Base-by-base conservation (phyloP, 2,888 invertebrate genomes). In the Bombyx huttoni region DNA sequence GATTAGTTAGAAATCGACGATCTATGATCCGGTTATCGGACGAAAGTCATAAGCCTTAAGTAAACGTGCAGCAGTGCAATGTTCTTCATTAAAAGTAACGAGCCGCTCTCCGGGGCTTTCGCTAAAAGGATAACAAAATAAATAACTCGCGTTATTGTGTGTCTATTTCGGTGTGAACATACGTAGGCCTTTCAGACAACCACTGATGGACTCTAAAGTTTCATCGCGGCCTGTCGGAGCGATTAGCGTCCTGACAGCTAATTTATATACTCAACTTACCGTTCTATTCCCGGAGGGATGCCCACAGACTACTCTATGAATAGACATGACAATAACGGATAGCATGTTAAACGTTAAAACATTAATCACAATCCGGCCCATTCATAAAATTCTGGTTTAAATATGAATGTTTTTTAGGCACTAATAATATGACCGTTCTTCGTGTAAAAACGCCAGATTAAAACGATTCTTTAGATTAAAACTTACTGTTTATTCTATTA, bases 241-340 rank as follows among this genome's bases (percentile, higher is more conserved):
- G 88, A 88, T 88, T 88, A 88, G 86, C 83, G 78, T 61, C 64
- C 70, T 84, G 87, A 87, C 88, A 88, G 86, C 85, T 87, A 86
- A 88, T 88, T 87, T 87, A 87, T 87, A 81, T 83, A 84, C 83
- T 83, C 83, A 82, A 86, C 83, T 85, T 83, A 86, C 83, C 68
- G 77, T 77, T 83, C 85, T 87, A 86, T 88, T 87, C 78, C 68
- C 67, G 73, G 73, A 64, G 74, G 73, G 73, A 71, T 68, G 61
- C 61, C 60, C 68, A 64, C 64, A 78, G 78, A 72, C 64, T 53
- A 54, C 45, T 51, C 51, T 59, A 65, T 55, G 58, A 59, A 58
- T 72, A 82, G 83, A 82, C 59, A 61, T 52, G 74, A 57, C 72
- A 66, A 58, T 52, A 51, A 51, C 34, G 50, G 47, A 34, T 7